Base-by-base conservation (phyloP, 2,888 invertebrate species). In the Amblyjoppa fuscipennis region DNA sequence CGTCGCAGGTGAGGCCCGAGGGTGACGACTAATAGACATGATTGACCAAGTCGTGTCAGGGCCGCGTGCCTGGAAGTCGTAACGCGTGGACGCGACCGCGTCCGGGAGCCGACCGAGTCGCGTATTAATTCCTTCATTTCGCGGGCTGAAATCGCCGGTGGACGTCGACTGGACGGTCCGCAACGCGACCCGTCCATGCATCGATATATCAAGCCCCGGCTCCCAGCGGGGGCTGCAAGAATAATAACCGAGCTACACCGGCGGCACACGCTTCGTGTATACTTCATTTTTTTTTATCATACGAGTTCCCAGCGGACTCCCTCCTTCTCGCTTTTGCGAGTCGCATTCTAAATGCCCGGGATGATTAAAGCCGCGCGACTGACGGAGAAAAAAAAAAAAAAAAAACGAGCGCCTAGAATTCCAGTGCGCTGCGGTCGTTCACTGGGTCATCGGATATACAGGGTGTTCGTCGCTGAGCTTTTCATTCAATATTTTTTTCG, bases 61-160 rank as follows among this genome's bases (percentile, higher is more conserved):
- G 80, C 76, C 84, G 84, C 81, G 84, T 85, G 84, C 78, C 66
- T 78, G 69, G 49, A 78, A 85, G 73, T 84, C 81, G 73, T 84
- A 84, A 77, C 74, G 68, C 81, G 71, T 51, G 45, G 73, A 84
- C 84, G 76, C 77, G 70, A 71, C 61, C 76, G 76, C 71, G 71
- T 77, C 59, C 51, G 61, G 74, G 66, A 76, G 70, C 66, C 38
- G 61, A 66, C 56, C 68, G 68, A 49, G 68, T 84, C 66, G 81
- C 31, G 81, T 81, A 85, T 85, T 81, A 81, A 85, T 85, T 81
- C 84, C 84, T 85, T 85, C 81, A 85, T 85, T 85, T 69, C 78
- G 38, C 64, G 53, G 70, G 70, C 56, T 84, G 70, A 25, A 76
- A 53, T 71, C 20, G 25, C 41, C 64, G 45, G 34, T 41, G 70